Evolutionary conservation across 2,797 vertebrate genomes (phyloP).

Genomic region (Girardinus metallicus): DNA sequence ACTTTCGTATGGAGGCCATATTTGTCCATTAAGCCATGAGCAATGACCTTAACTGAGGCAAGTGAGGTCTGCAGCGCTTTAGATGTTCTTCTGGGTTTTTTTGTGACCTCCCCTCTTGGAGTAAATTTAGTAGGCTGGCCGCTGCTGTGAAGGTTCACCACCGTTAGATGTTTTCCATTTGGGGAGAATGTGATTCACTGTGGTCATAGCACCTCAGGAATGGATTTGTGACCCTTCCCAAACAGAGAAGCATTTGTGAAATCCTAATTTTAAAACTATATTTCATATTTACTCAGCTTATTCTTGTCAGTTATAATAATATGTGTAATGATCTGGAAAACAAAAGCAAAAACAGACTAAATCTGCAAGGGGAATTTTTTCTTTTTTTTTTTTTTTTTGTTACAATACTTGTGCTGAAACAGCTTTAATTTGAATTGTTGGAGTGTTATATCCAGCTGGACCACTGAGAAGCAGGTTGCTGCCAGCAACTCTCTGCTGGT

Average conservation of each 20-base stretch:
- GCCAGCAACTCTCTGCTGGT: slow-evolving; percentile 5
- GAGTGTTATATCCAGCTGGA: slow-evolving; percentile 20
- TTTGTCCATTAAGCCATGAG: not conserved
- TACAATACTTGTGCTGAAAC: not conserved
- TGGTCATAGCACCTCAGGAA: not conserved
- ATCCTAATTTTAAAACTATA: not conserved
- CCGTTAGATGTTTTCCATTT: not conserved
- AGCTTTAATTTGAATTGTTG: slow-evolving; percentile 11
- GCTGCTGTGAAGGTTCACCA: not conserved
- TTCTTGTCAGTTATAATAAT: not conserved
- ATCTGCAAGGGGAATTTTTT: not conserved
- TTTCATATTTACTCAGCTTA: not conserved
- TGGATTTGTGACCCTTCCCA: not conserved
- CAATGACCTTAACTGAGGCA: not conserved
- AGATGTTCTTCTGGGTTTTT: not conserved
- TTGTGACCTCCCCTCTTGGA: not conserved
- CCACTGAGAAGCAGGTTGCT: slow-evolving; percentile 13
- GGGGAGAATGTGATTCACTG: not conserved
- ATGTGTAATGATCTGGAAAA: not conserved
- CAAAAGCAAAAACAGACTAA: not conserved
- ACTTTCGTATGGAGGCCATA: not conserved
- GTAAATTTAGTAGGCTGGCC: not conserved
- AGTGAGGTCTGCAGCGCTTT: not conserved
- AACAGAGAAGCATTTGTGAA: not conserved
- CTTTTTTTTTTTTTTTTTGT: no score